Evolutionary conservation across 2,888 invertebrate species (phyloP), one percentile per base, ranked within the genome.

Genomic region (Hemaris fuciformis): DNA sequence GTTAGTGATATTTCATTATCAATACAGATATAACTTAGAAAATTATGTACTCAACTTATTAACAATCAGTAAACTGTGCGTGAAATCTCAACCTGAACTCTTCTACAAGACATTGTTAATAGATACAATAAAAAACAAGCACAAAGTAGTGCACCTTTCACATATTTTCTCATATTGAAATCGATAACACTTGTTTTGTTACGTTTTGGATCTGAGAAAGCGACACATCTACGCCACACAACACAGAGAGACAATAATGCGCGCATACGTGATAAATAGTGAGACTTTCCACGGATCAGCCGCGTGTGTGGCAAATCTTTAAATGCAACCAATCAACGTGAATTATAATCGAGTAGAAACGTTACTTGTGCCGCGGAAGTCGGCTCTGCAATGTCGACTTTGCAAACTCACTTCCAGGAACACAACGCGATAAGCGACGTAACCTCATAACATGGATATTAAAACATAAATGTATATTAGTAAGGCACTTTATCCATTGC

Each of bases 361-460:
- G 62, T 48, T 63, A 31, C 64, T 66, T 72, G 71, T 71, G 71
- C 70, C 74, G 66, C 77, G 80, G 80, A 80, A 81, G 76, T 72
- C 73, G 71, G 70, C 70, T 71, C 59, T 73, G 67, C 53, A 53
- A 31, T 67, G 65, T 68, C 72, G 66, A 72, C 72, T 71, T 68
- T 68, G 69, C 70, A 70, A 69, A 56, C 27, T 8, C n/a, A 34
- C 34, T 38, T 20, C 7, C 27, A 27, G 15, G 8, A 27, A 53
- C 27, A 18, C 18, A 53, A 31, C 27, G 31, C 15, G 3, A 1
- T 53, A 18, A 18, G 15, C 31, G 53, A 31, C 20, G 38, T 15
- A 18, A 8, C 18, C 27, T 1, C 15, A 10, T 10, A 48, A 15
- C 18, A 8, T 10, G 8, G 10, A 53, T 10, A 31, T 53, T 27